Evolutionary conservation across 2,113 vertebrate species (phyloP).

Genomic region (Colossoma macropomum): DNA sequence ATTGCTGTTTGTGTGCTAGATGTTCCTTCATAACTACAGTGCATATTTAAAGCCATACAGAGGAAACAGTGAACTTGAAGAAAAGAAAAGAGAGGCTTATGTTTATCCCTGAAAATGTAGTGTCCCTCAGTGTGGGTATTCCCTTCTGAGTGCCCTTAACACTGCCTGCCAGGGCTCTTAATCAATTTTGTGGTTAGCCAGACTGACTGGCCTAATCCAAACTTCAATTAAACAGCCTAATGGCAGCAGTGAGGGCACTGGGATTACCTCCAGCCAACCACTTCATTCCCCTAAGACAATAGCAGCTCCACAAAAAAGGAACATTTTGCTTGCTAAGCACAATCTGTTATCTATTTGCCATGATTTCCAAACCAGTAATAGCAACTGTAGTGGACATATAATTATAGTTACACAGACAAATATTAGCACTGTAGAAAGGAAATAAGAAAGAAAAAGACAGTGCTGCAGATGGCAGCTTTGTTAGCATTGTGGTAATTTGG

Average conservation of each 20-base stretch:
- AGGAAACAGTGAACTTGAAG: constrained; percentile 66
- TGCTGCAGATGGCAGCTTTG: neutral
- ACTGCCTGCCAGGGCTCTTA: constrained; percentile 60
- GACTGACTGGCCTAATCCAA: constrained; percentile 66
- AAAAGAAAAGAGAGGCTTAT: constrained; percentile 55
- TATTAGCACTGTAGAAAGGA: constrained; percentile 22
- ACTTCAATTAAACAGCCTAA: constrained; percentile 69
- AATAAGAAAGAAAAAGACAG: neutral
- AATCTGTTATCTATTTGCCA: constrained; percentile 26
- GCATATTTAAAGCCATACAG: constrained; percentile 12
- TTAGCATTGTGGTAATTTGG: neutral
- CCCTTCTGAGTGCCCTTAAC: constrained; percentile 63
- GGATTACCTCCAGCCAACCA: constrained; percentile 62
- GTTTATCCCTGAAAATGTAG: constrained; percentile 46
- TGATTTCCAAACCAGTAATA: constrained; percentile 30
- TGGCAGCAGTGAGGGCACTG: constrained; percentile 60
- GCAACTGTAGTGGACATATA: constrained; percentile 15
- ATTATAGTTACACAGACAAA: constrained; percentile 45
- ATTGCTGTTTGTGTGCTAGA: neutral
- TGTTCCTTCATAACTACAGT: constrained; percentile 9
- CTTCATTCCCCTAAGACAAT: constrained; percentile 62
- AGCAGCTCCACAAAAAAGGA: constrained; percentile 45
- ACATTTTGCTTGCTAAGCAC: constrained; percentile 37
- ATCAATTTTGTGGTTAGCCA: constrained; percentile 68
- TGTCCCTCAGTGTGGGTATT: constrained; percentile 59